Conservation (phyloP, 2,113 vertebrate genomes). For the Anas platyrhynchos region DNA sequence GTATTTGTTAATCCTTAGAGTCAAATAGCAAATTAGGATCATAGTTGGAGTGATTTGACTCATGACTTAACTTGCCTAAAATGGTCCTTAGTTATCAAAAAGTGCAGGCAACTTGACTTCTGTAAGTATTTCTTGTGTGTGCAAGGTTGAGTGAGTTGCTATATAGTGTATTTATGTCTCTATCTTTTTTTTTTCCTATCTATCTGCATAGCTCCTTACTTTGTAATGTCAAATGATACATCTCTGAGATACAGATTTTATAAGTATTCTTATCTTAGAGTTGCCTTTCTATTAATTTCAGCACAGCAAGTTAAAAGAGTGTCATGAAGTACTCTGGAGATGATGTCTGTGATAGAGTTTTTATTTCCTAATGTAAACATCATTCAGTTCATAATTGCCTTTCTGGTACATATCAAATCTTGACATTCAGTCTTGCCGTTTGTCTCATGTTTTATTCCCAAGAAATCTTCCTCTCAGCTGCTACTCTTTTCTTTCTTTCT, state of each 20-base stretch:
- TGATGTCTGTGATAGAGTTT: neutral
- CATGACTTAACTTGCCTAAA: neutral
- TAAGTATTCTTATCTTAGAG: neutral
- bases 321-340: neutral
- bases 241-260: neutral
- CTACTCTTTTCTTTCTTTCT: neutral
- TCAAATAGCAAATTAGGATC: neutral
- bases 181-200: neutral
- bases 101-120: neutral
- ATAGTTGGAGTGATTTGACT: neutral
- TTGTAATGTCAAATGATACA: neutral
- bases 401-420: neutral
- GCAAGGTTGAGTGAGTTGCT: neutral
- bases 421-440: neutral
- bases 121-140: neutral
- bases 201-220: neutral
- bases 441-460: neutral
- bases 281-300: neutral
- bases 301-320: neutral
- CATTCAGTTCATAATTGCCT: neutral
- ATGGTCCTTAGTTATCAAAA: neutral
- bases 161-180: too few relatives aligned
- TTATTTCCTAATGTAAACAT: constrained; percentile 18
- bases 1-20: neutral
- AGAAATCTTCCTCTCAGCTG: neutral